Base-by-base conservation (phyloP, 2,797 vertebrate species). In the Macrochelys suwanniensis region DNA sequence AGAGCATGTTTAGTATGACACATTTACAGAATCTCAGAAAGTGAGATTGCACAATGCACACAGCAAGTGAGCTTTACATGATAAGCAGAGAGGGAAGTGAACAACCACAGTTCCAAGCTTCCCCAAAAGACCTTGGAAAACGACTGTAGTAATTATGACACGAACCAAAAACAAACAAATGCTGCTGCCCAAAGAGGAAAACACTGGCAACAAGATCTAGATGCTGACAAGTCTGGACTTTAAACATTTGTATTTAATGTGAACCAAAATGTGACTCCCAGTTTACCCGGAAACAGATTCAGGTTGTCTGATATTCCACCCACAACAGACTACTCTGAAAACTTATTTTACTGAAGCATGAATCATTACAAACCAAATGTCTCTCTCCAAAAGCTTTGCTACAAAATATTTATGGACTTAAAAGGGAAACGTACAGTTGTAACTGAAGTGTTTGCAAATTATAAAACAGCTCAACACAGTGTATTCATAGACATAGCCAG, bases 121-220 rank as follows among this genome's bases (percentile, higher is more conserved):
- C 94, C 76, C 26, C 8, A 92, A 95, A 87, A 77, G 68, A 79
- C 61, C 88, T 84, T 96, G 95, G 94, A 92, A 96, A 88, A 90
- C 54, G 79, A 74, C 76, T 80, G 85, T 84, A 89, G 90, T 82
- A 78, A 96, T 96, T 93, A 84, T 92, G 93, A 94, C 85, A 91
- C 89, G 89, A 82, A 85, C 96, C 96, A 97, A 95, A 94, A 89
- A 17, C 84, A 94, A 96, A 94, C 91, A 97, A 95, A 96, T 89
- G 93, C 51, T 96, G 94, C 96, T 96, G 89, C 82, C 89, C 94
- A 94, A 82, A 95, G 28, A 54, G 1, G n/a, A 51, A 51, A 23
- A 54, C 68, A 71, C 85, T 89, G 90, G 95, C 89, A 97, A 96
- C 91, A 94, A 93, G 87, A 94, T 19, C 57, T 80, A 96, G 76